Base-by-base conservation (phyloP, 2,888 invertebrate species). In the Ormyrus labotus region DNA sequence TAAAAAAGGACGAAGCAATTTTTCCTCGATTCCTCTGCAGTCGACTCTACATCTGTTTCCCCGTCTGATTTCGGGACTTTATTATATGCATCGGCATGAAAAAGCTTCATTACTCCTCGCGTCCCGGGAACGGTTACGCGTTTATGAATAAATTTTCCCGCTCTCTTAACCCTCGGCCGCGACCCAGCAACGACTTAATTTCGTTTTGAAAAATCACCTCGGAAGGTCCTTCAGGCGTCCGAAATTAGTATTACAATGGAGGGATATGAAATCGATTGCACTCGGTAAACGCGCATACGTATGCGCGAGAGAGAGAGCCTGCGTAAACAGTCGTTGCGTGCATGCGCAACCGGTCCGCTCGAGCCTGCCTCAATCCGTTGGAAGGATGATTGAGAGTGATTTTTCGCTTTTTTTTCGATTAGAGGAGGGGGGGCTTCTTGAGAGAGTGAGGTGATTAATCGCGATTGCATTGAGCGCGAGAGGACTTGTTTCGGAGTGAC, bases 161-260 rank as follows among this genome's bases (percentile, higher is more conserved):
- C 63, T 48, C 0, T 19, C 48, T 48, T 8, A 47, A 61, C 68
- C 68, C 67, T 47, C 47, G 10, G n/a, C 4, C 60, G 9, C 13
- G 19, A 55, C 65, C 19, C 34, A 5, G 11, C 65, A 55, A 75
- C 63, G 58, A 68, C 74, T 74, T 74, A 19, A 70, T 74, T 74
- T 69, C 34, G 9, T 53, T 53, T 63, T 64, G 58, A 80, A 75
- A 74, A 74, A 69, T 70, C 69, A 68, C 13, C 55, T 61, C 10
- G 45, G 55, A 65, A 72, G 60, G 10, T 63, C 10, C 19, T 45
- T 34, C 6, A 8, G 53, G 63, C 55, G 72, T 19, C 11, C 1
- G 51, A 63, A 71, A 80, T 80, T 78, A 71, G 58, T 67, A 81
- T 82, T 4, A 82, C 77, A 80, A 78, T 67, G 53, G 61, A 57